Conservation (phyloP, 1,140 invertebrate genomes). For the Papilio machaon region DNA sequence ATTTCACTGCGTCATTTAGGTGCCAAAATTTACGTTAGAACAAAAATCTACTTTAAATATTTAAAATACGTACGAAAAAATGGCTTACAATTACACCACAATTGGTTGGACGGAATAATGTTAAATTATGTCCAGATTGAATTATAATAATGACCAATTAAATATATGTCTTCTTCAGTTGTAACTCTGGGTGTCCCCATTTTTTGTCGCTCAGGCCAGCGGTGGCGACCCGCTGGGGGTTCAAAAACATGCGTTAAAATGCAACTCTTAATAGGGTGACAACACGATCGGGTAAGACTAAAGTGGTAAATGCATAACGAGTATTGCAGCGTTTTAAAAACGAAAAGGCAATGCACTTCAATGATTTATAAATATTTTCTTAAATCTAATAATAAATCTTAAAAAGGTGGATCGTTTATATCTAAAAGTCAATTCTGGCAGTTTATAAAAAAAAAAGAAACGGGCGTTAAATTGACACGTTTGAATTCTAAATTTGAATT, state of each 20-base stretch:
- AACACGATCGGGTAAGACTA: slow-evolving; percentile 40
- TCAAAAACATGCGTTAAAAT: slow-evolving; percentile 51
- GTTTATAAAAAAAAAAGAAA: slow-evolving; percentile 38
- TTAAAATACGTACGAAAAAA: background rate
- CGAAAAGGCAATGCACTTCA: too few species aligned
- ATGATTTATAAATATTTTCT: too few species aligned
- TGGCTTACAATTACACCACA: slow-evolving; percentile 22
- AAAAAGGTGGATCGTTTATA: slow-evolving; percentile 36
- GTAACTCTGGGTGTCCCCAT: slow-evolving; percentile 71
- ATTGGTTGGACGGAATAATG: slow-evolving; percentile 52
- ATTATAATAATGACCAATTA: slow-evolving; percentile 75
- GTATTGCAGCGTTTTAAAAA: background rate
- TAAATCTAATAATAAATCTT: slow-evolving; percentile 11
- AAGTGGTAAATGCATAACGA: background rate
- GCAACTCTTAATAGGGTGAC: slow-evolving; percentile 44
- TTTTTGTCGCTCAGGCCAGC: slow-evolving; percentile 63
- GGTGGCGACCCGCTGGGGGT: slow-evolving; percentile 64
- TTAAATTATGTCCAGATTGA: slow-evolving; percentile 71
- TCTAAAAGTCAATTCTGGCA: slow-evolving; percentile 24
- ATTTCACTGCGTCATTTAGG: too few species aligned
- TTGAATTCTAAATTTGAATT: slow-evolving; percentile 58
- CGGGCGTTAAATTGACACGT: slow-evolving; percentile 59
- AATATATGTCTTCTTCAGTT: slow-evolving; percentile 78
- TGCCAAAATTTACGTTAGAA: too few species aligned
- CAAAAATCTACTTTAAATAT: too few species aligned